Percentiles rank a stretch among this genome's conserved stretches.
phyloP scores from a whole-genome alignment of 2,113 vertebrate genomes.

The Acinonyx jubatus region DNA sequence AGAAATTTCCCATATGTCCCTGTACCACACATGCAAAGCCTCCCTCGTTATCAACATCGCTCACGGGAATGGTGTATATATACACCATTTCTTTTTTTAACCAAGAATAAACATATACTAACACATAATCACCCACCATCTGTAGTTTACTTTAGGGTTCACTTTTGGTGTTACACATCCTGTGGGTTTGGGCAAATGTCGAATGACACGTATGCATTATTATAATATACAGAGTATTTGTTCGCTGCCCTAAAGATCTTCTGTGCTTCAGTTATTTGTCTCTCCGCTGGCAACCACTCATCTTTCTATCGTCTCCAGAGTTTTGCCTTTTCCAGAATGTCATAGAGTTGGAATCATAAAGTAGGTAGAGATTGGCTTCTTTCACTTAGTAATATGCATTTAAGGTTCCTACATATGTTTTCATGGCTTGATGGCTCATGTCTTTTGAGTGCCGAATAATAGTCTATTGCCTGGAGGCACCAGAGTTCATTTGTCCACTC shows the following conservation, averaged over 20 bases:
- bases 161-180: not conserved
- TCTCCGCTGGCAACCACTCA: not conserved
- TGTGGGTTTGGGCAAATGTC: not conserved
- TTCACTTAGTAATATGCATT: not conserved
- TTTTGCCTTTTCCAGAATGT: not conserved
- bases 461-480: not conserved
- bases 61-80: not conserved
- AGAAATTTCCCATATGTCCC: not conserved
- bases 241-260: not conserved
- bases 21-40: not conserved
- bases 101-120: not conserved
- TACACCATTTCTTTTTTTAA: not conserved
- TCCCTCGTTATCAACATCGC: not conserved
- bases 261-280: not conserved
- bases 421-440: not conserved
- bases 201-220: not conserved
- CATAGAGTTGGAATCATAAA: not conserved
- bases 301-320: not conserved
- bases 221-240: not conserved
- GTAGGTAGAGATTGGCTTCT: not conserved
- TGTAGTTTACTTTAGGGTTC: not conserved
- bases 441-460: not conserved
- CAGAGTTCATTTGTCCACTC: not conserved
- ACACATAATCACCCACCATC: not conserved
- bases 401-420: not conserved